phyloP scores from a whole-genome alignment of 2,797 vertebrate genomes.

The Eleutherodactylus coqui region DNA sequence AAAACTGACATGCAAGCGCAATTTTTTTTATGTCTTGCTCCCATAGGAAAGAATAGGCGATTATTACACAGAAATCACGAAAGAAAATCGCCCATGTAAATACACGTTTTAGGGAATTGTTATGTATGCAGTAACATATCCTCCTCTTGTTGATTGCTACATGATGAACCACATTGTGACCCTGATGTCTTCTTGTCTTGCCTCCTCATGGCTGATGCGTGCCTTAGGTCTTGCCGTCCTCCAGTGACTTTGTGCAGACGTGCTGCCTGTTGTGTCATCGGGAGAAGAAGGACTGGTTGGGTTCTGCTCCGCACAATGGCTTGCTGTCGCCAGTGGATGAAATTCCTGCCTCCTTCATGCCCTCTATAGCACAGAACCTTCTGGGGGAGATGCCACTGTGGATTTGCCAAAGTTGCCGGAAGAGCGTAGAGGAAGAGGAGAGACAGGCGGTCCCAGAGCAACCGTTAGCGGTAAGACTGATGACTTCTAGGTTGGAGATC shows the following conservation, averaged over 20 bases:
- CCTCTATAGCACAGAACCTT: conserved; percentile 94
- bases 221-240: conserved; percentile 75
- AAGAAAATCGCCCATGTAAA: too few species aligned
- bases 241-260: conserved; percentile 89
- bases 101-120: neutral
- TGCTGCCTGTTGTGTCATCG: conserved; percentile 97
- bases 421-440: conserved; percentile 98
- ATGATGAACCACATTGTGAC: neutral
- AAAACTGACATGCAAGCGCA: too few species aligned
- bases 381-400: conserved; percentile 97
- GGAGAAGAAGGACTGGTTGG: conserved; percentile 94
- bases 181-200: neutral
- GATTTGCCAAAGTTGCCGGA: conserved; percentile 99
- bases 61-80: too few species aligned
- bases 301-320: conserved; percentile 87
- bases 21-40: too few species aligned
- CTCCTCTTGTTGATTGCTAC: neutral
- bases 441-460: conserved; percentile 90
- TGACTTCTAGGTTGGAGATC: too few species aligned
- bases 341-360: conserved; percentile 92
- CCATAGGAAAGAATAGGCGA: too few species aligned
- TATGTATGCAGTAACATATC: neutral
- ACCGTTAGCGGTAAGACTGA: conserved; percentile 82
- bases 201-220: neutral
- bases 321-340: conserved; percentile 88